Evolutionary conservation across 2,888 invertebrate species (phyloP).

Genomic region (Apamea sordens): DNA sequence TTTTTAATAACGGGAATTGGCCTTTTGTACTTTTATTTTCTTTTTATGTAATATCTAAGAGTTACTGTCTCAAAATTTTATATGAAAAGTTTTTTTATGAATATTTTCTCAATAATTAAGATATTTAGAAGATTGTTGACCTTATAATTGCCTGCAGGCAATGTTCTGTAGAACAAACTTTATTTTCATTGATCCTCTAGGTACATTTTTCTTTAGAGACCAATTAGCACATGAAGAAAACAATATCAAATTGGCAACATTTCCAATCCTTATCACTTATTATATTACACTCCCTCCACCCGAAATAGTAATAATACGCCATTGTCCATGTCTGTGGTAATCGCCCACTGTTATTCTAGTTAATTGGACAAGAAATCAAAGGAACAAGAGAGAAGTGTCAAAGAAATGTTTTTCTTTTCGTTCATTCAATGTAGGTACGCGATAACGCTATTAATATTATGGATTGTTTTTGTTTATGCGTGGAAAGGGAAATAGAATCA

Average conservation of each 20-base stretch:
- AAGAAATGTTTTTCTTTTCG: slow-evolving; percentile 64
- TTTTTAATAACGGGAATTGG: too few relatives aligned
- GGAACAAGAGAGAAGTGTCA: slow-evolving; percentile 66
- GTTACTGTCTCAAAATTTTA: too few relatives aligned
- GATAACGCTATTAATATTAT: slow-evolving; percentile 58
- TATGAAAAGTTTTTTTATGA: too few relatives aligned
- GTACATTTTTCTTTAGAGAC: background rate
- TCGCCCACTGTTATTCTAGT: slow-evolving; percentile 85
- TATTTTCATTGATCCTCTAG: too few relatives aligned
- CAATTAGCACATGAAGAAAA: slow-evolving; percentile 3
- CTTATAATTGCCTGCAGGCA: too few relatives aligned
- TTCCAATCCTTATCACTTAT: slow-evolving; percentile 1
- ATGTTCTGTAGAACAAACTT: too few relatives aligned
- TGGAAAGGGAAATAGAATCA: slow-evolving; percentile 33
- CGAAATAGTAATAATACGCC: slow-evolving; percentile 84
- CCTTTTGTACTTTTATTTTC: background rate
- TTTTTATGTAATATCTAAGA: too few relatives aligned
- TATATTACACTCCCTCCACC: slow-evolving; percentile 27
- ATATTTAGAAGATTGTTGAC: too few relatives aligned
- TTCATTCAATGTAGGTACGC: slow-evolving; percentile 41
- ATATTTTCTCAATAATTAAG: too few relatives aligned
- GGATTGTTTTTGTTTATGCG: slow-evolving; percentile 40
- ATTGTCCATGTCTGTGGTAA: slow-evolving; percentile 78
- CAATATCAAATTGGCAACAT: slow-evolving; percentile 6
- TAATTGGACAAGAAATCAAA: slow-evolving; percentile 88